Evolutionary conservation across 2,113 vertebrate species (phyloP).

Genomic region (Microtus oregoni): DNA sequence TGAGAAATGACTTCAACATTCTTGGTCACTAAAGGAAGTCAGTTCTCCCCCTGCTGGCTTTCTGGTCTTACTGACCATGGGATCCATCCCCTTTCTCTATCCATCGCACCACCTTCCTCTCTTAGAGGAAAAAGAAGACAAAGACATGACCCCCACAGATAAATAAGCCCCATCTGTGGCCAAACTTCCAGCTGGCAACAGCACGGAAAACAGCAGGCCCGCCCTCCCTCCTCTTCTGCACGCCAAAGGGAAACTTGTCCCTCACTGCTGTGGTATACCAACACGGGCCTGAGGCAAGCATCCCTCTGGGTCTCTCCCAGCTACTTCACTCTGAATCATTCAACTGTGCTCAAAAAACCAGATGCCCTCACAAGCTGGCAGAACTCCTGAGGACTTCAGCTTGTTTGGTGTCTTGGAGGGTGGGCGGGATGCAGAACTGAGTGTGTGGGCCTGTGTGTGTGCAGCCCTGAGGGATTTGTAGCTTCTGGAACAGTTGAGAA

Average conservation of each 20-base stretch:
- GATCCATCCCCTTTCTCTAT: not conserved
- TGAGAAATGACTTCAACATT: not conserved
- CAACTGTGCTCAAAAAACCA: constrained; percentile 56
- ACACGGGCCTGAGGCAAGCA: not conserved
- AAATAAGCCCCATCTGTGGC: constrained; percentile 50
- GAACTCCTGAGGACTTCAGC: not conserved
- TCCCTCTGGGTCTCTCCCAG: not conserved
- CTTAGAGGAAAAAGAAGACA: constrained; percentile 50
- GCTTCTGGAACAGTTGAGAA: constrained; percentile 58
- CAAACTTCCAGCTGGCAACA: constrained; percentile 41
- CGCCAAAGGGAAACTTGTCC: not conserved
- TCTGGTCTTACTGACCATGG: not conserved
- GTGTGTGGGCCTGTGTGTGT: not conserved
- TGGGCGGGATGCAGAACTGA: constrained; percentile 4
- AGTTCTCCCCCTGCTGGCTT: constrained; percentile 27
- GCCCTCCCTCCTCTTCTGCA: not conserved
- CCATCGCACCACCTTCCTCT: not conserved
- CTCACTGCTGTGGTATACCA: not conserved
- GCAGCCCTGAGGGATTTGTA: constrained; percentile 31
- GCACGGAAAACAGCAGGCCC: not conserved
- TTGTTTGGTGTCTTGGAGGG: constrained; percentile 13
- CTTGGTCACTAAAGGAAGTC: constrained; percentile 8
- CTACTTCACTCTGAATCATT: not conserved
- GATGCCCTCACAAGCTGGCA: constrained; percentile 31
- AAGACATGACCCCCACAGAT: constrained; percentile 19